Evolutionary conservation across 1,140 invertebrate genomes (phyloP).

Genomic region (Trissolcus basalis): DNA sequence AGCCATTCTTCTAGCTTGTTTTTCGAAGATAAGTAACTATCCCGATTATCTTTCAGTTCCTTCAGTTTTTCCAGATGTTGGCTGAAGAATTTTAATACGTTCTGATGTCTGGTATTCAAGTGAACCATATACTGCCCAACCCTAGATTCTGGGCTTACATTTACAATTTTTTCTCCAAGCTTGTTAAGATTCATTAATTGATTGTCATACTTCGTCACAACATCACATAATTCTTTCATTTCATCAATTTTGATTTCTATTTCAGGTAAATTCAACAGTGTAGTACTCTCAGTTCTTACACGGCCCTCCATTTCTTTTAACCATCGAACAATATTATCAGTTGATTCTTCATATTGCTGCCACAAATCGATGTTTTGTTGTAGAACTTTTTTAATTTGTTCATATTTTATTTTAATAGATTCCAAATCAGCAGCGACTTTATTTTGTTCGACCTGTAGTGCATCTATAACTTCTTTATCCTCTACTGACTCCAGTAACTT

Average conservation of each 20-base stretch:
- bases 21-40: conserved; percentile 81
- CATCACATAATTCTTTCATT: conserved; percentile 79
- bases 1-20: conserved; percentile 88
- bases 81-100: conserved; percentile 83
- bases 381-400: conserved; percentile 82
- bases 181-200: conserved; percentile 82
- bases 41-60: conserved; percentile 81
- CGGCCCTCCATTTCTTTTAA: conserved; percentile 90
- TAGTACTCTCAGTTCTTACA: conserved; percentile 84
- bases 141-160: conserved; percentile 86
- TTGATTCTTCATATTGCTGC: conserved; percentile 86
- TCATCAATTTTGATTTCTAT: conserved; percentile 85
- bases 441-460: conserved; percentile 80
- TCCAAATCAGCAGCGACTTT: conserved; percentile 82
- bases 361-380: conserved; percentile 86
- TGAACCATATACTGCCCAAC: conserved; percentile 87
- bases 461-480: conserved; percentile 80
- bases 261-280: conserved; percentile 81
- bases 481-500: conserved; percentile 82
- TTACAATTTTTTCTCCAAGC: conserved; percentile 83
- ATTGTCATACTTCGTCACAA: conserved; percentile 80
- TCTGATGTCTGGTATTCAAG: conserved; percentile 85
- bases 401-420: conserved; percentile 80
- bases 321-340: conserved; percentile 87
- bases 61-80: conserved; percentile 83